Evolutionary conservation across 53 echinoderm and acorn worm species (phyloP).

Genomic region (Stichopus horrens): DNA sequence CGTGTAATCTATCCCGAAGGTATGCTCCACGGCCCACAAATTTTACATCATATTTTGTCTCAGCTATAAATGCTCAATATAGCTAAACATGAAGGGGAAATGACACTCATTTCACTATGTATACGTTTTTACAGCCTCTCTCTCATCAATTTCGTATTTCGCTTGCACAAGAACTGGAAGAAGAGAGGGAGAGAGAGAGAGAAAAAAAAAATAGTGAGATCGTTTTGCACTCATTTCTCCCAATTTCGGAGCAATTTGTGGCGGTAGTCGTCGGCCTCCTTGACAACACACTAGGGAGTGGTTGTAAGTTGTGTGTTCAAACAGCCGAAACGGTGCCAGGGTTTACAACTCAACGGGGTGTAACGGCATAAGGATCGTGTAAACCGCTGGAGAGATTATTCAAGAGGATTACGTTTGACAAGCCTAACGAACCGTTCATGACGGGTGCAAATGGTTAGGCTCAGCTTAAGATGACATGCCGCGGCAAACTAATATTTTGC

Average conservation of each 20-base stretch:
- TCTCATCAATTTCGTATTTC: constrained; percentile 43
- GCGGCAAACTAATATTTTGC: too few species aligned
- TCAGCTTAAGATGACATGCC: background rate
- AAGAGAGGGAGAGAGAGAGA: too few species aligned
- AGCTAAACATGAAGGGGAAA: constrained; percentile 27
- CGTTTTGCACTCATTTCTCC: constrained; percentile 3
- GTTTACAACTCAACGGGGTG: constrained; percentile 45
- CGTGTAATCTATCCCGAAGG: constrained; percentile 36
- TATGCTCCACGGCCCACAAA: constrained; percentile 32
- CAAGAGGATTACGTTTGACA: constrained; percentile 21
- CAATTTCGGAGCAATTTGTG: constrained; percentile 34
- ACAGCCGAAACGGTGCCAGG: constrained; percentile 44
- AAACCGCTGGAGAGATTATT: constrained; percentile 38
- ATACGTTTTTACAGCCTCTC: constrained; percentile 22
- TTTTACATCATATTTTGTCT: constrained; percentile 11
- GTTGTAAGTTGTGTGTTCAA: constrained; percentile 38
- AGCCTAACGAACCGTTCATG: constrained; percentile 45
- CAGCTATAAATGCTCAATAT: constrained; percentile 29
- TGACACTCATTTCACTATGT: constrained; percentile 31
- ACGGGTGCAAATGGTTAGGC: constrained; percentile 42
- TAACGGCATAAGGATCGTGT: constrained; percentile 33
- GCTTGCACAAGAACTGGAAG: background rate
- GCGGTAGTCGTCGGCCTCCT: constrained; percentile 36
- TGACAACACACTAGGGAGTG: constrained; percentile 43
- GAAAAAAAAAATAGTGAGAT: background rate